Evolutionary conservation across 2,797 vertebrate species (phyloP).

Genomic region (Xyrichtys novacula): DNA sequence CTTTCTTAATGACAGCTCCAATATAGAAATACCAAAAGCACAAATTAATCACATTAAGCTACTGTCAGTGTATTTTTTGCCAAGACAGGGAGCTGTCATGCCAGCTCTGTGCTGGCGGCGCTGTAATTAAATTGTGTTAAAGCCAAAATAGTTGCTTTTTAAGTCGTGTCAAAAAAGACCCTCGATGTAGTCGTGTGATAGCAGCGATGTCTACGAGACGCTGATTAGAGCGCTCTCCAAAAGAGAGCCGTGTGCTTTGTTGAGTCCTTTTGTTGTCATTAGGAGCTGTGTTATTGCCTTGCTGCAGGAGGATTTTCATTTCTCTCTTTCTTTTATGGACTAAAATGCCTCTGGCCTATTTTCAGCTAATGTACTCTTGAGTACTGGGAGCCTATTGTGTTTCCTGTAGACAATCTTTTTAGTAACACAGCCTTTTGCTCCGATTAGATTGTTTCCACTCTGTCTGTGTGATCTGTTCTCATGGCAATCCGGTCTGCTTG

Average conservation of each 20-base stretch:
- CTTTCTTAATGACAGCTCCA: constrained; percentile 63
- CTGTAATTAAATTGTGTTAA: constrained; percentile 75
- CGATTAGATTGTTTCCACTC: constrained; percentile 63
- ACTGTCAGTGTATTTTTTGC: constrained; percentile 61
- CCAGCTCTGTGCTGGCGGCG: constrained; percentile 59
- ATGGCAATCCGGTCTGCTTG: constrained; percentile 57
- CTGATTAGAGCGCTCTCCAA: constrained; percentile 71
- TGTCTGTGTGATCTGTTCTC: constrained; percentile 64
- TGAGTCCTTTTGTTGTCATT: constrained; percentile 75
- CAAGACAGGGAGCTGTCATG: constrained; percentile 63
- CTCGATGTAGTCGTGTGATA: constrained; percentile 66
- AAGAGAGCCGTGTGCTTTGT: constrained; percentile 67
- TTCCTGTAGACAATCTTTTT: constrained; percentile 74
- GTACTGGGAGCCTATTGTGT: constrained; percentile 70
- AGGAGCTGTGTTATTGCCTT: constrained; percentile 68
- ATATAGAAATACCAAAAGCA: constrained; percentile 66
- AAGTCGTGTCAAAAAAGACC: constrained; percentile 61
- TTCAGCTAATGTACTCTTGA: constrained; percentile 75
- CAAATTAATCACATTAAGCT: constrained; percentile 79
- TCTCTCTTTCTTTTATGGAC: constrained; percentile 69
- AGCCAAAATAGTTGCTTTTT: constrained; percentile 63
- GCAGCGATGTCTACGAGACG: constrained; percentile 48
- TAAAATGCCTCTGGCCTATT: constrained; percentile 77
- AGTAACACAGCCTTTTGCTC: constrained; percentile 70
- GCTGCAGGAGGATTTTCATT: constrained; percentile 73